These are phyloP conservation scores for Drosophila erecta DNA, from an alignment of 1,140 invertebrate genomes.

Conservation along the genomic window DNA sequence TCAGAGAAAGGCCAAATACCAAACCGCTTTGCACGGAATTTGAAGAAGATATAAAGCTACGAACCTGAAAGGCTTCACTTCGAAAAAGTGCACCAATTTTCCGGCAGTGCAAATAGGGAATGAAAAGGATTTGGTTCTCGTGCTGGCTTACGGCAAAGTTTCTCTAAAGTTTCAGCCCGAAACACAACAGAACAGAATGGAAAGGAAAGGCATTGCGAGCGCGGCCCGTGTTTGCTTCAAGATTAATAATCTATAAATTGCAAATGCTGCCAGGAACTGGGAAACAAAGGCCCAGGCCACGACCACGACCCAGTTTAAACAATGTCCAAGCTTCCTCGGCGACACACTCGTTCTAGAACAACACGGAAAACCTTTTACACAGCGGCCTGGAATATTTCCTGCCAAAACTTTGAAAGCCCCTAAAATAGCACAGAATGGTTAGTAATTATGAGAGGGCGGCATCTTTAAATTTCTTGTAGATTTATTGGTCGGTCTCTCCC, in stretches of 20 bases:
- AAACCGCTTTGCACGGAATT: too few species aligned
- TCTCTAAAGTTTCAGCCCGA: constrained; percentile 31
- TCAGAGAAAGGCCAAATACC: not conserved
- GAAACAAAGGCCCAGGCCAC: constrained; percentile 15
- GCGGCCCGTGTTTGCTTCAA: constrained; percentile 39
- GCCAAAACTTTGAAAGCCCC: constrained; percentile 6
- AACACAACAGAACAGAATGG: constrained; percentile 28
- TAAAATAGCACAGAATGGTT: not conserved
- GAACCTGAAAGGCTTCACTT: too few species aligned
- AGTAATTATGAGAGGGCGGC: not conserved
- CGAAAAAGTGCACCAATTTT: not conserved
- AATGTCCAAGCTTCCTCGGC: constrained; percentile 8
- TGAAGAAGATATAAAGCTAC: too few species aligned
- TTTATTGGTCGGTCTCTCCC: not conserved
- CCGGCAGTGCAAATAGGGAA: not conserved
- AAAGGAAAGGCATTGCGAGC: constrained; percentile 14
- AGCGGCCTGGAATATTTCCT: constrained; percentile 11
- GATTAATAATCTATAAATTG: constrained; percentile 68
- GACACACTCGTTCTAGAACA: constrained; percentile 4
- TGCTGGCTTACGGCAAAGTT: constrained; percentile 41
- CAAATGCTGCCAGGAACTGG: constrained; percentile 46
- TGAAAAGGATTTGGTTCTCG: constrained; percentile 16
- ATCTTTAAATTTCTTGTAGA: not conserved
- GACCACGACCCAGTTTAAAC: constrained; percentile 61
- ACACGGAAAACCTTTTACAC: constrained; percentile 37